Conservation (phyloP, 2,113 vertebrate species). For the Odocoileus hemionus region DNA sequence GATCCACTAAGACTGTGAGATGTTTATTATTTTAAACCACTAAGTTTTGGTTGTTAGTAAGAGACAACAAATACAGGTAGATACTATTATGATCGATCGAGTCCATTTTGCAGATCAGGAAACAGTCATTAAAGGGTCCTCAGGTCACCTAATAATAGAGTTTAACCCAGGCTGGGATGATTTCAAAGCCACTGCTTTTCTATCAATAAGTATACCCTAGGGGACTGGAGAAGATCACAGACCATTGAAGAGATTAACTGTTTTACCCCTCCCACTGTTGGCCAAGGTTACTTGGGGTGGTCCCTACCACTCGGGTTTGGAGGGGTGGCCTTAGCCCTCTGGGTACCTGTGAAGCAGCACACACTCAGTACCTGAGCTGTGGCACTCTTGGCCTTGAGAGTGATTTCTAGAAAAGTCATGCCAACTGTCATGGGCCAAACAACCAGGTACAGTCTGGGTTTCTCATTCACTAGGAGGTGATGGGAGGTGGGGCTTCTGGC, state of each 20-base stretch:
- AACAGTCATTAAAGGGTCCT: neutral
- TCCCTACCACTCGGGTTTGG: neutral
- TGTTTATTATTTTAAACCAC: neutral
- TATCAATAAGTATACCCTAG: neutral
- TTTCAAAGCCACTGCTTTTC: neutral
- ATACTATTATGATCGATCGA: neutral
- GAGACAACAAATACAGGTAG: neutral
- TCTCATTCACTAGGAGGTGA: neutral
- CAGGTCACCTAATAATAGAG: neutral
- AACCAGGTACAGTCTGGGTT: neutral
- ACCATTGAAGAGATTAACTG: neutral
- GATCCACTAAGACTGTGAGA: neutral
- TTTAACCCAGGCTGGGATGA: neutral
- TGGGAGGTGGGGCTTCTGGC: neutral
- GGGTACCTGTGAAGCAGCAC: neutral
- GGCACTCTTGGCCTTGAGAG: neutral
- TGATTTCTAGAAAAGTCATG: neutral
- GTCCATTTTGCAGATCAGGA: neutral
- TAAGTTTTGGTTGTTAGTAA: neutral
- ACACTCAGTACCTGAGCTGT: neutral
- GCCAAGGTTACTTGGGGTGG: neutral
- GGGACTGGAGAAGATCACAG: neutral
- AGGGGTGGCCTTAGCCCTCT: neutral
- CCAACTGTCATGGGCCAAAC: neutral
- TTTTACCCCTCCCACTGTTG: neutral